Percentiles rank a stretch among this genome's conserved stretches.
Conservation (phyloP, 2,888 invertebrate species). For the Epistrophe grossulariae region DNA sequence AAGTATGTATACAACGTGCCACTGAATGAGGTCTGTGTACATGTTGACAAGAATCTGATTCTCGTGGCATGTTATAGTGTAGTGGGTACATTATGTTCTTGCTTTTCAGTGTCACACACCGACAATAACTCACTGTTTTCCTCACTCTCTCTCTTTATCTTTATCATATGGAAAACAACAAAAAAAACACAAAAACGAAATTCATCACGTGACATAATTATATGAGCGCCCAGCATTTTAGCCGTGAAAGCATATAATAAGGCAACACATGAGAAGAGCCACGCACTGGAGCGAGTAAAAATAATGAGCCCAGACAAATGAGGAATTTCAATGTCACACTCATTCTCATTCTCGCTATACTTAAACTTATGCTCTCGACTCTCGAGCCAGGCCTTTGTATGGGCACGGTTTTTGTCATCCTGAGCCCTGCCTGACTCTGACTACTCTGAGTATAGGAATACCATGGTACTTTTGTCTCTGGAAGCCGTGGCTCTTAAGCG, state of each 20-base stretch:
- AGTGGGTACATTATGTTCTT: background rate
- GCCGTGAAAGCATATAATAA: conserved; percentile 37
- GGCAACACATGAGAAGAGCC: conserved; percentile 11
- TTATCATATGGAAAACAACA: background rate
- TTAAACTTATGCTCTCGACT: too few relatives aligned
- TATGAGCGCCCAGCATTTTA: conserved; percentile 51
- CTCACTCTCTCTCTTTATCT: background rate
- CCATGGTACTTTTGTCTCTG: conserved; percentile 6
- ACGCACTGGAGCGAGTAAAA: conserved; percentile 71
- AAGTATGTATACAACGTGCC: conserved; percentile 53
- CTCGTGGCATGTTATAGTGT: background rate
- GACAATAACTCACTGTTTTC: conserved; percentile 26
- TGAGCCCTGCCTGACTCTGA: background rate
- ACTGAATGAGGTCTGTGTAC: conserved; percentile 38
- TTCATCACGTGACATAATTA: conserved; percentile 72
- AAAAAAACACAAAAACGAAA: conserved; percentile 18
- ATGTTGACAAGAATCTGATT: conserved; percentile 36
- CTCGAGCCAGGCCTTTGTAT: background rate
- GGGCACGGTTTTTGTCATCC: background rate
- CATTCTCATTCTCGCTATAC: background rate
- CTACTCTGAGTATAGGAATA: background rate
- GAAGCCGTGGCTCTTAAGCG: conserved; percentile 10
- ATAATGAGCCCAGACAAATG: conserved; percentile 75
- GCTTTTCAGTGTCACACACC: conserved; percentile 43
- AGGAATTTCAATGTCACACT: conserved; percentile 76